A percentile compares a stretch with the other conserved stretches of the same genome.
These are phyloP conservation scores for Dicyrtomina minuta DNA, from an alignment of 2,888 invertebrate species.

Conservation along the genomic window DNA sequence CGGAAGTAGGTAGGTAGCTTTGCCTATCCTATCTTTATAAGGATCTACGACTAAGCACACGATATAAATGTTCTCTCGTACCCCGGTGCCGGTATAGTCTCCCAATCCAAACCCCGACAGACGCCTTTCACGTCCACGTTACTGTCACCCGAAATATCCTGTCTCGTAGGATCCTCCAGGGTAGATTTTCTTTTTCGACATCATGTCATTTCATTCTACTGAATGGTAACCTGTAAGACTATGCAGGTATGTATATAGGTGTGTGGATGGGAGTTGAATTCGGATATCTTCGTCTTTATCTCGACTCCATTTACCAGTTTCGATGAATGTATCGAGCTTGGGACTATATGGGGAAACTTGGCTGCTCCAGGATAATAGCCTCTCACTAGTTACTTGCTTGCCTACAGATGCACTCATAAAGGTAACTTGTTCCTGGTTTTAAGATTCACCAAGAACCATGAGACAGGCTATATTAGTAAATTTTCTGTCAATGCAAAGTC, in stretches of 20 bases:
- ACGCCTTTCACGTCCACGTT: conserved; percentile 31
- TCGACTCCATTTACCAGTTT: conserved; percentile 12
- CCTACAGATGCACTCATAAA: too few species aligned
- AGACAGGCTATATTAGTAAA: too few species aligned
- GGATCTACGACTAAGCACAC: background rate
- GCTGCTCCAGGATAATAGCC: background rate
- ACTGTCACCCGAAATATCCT: conserved; percentile 32
- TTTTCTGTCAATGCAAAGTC: too few species aligned
- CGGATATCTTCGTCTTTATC: conserved; percentile 17
- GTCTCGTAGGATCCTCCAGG: conserved; percentile 14
- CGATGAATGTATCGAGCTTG: background rate
- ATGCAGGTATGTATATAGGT: background rate
- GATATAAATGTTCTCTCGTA: too few species aligned
- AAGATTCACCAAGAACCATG: too few species aligned
- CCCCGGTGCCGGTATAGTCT: too few species aligned
- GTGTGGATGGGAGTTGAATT: background rate
- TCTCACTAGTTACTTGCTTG: too few species aligned
- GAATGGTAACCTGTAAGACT: background rate
- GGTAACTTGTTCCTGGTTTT: background rate
- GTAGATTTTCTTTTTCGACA: conserved; percentile 20
- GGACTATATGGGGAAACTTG: background rate
- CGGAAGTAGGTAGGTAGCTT: background rate
- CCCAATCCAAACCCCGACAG: conserved; percentile 9
- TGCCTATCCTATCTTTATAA: background rate
- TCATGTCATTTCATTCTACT: conserved; percentile 28